These are phyloP conservation scores for Prorops nasuta DNA, from an alignment of 1,140 invertebrate species.

Conservation along the genomic window DNA sequence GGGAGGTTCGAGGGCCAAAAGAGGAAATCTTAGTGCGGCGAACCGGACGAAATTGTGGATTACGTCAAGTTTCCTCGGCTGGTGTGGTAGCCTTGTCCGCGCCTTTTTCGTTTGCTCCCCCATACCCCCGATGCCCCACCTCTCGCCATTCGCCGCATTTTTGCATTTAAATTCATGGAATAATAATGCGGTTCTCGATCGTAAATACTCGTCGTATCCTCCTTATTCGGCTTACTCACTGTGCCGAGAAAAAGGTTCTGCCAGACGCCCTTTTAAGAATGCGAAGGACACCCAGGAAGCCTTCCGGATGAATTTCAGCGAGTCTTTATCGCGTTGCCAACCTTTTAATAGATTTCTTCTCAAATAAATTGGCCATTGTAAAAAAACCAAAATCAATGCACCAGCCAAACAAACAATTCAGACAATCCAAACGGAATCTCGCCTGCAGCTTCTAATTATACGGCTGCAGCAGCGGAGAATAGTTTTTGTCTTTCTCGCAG, in stretches of 20 bases:
- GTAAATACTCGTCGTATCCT: constrained; percentile 27
- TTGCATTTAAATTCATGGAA: constrained; percentile 51
- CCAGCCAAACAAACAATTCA: too few relatives aligned
- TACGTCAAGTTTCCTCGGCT: constrained; percentile 19
- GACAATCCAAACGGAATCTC: too few relatives aligned
- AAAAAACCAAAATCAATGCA: too few relatives aligned
- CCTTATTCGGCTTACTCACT: constrained; percentile 18
- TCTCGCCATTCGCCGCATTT: constrained; percentile 19
- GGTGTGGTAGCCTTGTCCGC: background rate
- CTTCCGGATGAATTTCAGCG: too few relatives aligned
- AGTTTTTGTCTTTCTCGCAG: too few relatives aligned
- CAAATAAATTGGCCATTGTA: too few relatives aligned
- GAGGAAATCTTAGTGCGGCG: constrained; percentile 26
- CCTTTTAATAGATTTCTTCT: too few relatives aligned
- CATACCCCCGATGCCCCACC: background rate
- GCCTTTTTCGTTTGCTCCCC: constrained; percentile 11
- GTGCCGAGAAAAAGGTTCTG: constrained; percentile 1
- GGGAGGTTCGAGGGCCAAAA: constrained; percentile 6
- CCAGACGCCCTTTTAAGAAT: background rate
- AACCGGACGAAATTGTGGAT: constrained; percentile 33
- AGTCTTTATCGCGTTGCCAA: too few relatives aligned
- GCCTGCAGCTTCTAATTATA: too few relatives aligned
- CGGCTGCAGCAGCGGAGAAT: too few relatives aligned
- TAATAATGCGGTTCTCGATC: constrained; percentile 44
- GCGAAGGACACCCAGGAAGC: too few relatives aligned